Evolutionary conservation across 2,888 invertebrate species (phyloP), one percentile per base, ranked within the genome.

Genomic region (Drosophila tanythrix): DNA sequence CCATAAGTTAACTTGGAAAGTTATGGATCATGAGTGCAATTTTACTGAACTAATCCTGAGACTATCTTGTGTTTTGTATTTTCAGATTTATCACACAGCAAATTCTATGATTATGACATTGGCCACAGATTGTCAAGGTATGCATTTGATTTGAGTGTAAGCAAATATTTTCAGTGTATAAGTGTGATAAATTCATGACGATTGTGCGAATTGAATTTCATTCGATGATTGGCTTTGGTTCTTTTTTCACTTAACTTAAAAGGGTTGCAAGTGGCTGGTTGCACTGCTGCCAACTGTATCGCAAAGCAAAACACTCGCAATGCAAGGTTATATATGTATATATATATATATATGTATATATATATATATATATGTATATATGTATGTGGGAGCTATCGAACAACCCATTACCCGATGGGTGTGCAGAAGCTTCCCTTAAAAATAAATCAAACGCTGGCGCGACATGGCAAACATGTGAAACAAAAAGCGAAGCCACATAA

Each of bases 401-500:
- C 21, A 76, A 66, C 48, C 65, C 62, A 69, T 62, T 58, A 21
- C 60, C 60, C 63, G 67, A 65, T 69, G 48, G 62, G 64, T 70
- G 36, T 61, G 68, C 43, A 29, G 55, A 51, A 29, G 46, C 36
- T 65, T 63, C 55, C 74, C 65, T 58, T 71, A 55, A 83, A 90
- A 77, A 78, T 87, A 83, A 90, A 87, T 90, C 89, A 90, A 88
- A 79, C 74, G 59, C 40, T 67, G 74, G 52, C 67, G 74, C 76
- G 79, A 75, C 75, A 76, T 48, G 73, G 68, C 64, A 76, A 74
- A 74, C 66, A 68, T 57, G 59, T 53, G 52, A 55, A 64, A 67
- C 55, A 56, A 75, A 70, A 52, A 35, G 40, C 25, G 52, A 38
- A 62, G 55, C 62, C 59, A 50, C 81, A 81, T 80, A 78, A 78